Evolutionary conservation across 1,140 invertebrate genomes (phyloP).

Genomic region (Mya arenaria): DNA sequence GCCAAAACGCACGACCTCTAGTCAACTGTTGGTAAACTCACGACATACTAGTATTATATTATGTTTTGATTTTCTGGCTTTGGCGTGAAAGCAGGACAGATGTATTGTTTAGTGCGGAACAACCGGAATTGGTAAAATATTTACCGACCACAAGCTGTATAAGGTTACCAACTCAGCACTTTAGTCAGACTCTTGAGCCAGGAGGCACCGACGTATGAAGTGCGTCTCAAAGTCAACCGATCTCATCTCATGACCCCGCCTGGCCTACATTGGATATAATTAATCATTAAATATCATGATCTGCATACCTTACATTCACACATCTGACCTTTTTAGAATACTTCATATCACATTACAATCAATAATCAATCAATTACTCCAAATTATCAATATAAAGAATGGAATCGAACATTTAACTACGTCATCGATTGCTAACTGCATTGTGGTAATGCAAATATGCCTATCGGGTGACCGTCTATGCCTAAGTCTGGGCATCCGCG

Average conservation of each 20-base stretch:
- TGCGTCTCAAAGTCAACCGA: not conserved
- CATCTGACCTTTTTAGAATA: slow-evolving; percentile 3
- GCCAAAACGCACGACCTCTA: too few species aligned
- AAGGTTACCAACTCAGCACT: too few species aligned
- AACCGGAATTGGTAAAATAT: too few species aligned
- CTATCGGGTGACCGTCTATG: not conserved
- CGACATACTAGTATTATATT: too few species aligned
- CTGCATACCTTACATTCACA: slow-evolving; percentile 19
- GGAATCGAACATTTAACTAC: not conserved
- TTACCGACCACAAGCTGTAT: too few species aligned
- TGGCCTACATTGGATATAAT: not conserved
- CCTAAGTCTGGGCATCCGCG: not conserved
- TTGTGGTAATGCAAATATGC: too few species aligned
- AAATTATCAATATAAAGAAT: not conserved
- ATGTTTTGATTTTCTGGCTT: too few species aligned
- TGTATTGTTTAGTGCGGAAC: too few species aligned
- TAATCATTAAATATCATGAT: slow-evolving; percentile 6
- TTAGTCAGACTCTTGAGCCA: too few species aligned
- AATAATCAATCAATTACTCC: slow-evolving; percentile 42
- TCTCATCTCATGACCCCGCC: not conserved
- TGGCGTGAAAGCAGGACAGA: too few species aligned
- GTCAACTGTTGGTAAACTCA: too few species aligned
- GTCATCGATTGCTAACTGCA: not conserved
- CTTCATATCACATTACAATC: slow-evolving; percentile 12
- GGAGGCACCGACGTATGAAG: too few species aligned